A percentile compares a stretch with the other conserved stretches of the same genome.
Evolutionary conservation across 2,888 invertebrate genomes (phyloP).

Genomic region (Heteromurus nitidus): DNA sequence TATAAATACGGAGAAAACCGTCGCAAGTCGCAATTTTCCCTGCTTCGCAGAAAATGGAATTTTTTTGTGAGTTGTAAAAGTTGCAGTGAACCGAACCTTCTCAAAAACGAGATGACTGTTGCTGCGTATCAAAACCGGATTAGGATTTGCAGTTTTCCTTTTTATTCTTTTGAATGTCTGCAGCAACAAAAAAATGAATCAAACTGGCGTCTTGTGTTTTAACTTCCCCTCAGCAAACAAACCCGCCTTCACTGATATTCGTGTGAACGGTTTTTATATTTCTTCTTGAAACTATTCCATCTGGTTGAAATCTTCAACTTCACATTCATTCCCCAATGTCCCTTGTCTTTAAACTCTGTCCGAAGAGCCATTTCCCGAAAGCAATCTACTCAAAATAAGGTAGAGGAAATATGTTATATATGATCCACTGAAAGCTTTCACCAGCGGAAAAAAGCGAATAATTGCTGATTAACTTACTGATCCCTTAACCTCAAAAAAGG

Average conservation of each 20-base stretch:
- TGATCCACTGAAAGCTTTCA: background rate
- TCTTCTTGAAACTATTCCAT: background rate
- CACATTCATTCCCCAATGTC: background rate
- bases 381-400: background rate
- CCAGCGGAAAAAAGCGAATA: conserved; percentile 21
- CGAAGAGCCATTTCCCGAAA: background rate
- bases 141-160: conserved; percentile 13
- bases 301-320: background rate
- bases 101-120: conserved; percentile 26
- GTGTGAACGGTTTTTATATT: background rate
- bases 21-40: background rate
- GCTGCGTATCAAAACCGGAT: conserved; percentile 34
- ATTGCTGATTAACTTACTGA: conserved; percentile 48
- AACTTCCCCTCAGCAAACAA: background rate
- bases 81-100: background rate
- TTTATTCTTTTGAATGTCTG: conserved; percentile 7
- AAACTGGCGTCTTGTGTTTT: conserved; percentile 9
- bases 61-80: conserved; percentile 9
- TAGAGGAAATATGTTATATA: background rate
- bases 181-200: background rate
- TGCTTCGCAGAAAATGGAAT: background rate
- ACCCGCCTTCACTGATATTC: conserved; percentile 6
- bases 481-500: conserved; percentile 40
- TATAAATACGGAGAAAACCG: too few relatives aligned
- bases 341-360: background rate